Conservation (phyloP, 2,888 invertebrate species). For the Dioctria rufipes region DNA sequence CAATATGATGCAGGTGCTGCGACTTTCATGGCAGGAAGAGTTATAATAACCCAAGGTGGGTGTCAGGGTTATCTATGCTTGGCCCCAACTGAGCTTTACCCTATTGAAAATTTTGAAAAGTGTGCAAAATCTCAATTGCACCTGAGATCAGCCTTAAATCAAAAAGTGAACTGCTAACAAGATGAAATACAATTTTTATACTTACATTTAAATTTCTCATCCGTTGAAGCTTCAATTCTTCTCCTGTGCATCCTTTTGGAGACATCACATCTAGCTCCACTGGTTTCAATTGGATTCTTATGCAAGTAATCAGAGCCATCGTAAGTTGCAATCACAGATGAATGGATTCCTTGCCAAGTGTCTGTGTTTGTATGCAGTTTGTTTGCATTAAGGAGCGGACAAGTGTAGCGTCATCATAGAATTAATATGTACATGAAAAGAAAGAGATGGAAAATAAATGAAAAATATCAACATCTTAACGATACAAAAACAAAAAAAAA, state of each 20-base stretch:
- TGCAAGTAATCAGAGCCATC: constrained; percentile 95
- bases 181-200: constrained; percentile 34
- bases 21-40: no score
- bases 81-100: no score
- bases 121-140: no score
- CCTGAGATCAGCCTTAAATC: no score
- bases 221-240: constrained; percentile 89
- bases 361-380: constrained; percentile 72
- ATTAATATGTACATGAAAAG: not conserved
- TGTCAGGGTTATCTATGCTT: no score
- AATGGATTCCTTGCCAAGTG: constrained; percentile 98
- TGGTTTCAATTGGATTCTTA: constrained; percentile 95
- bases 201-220: constrained; percentile 98
- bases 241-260: constrained; percentile 93
- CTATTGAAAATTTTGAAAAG: no score
- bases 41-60: no score
- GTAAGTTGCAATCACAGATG: constrained; percentile 97
- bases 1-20: no score
- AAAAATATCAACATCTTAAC: constrained; percentile 42
- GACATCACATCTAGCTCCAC: constrained; percentile 94
- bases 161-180: no score
- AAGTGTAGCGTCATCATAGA: not conserved
- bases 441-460: constrained; percentile 23
- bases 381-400: not conserved
- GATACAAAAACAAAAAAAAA: not conserved